Evolutionary conservation across 2,113 vertebrate genomes (phyloP).

Genomic region (Nyctibius bracteatus): DNA sequence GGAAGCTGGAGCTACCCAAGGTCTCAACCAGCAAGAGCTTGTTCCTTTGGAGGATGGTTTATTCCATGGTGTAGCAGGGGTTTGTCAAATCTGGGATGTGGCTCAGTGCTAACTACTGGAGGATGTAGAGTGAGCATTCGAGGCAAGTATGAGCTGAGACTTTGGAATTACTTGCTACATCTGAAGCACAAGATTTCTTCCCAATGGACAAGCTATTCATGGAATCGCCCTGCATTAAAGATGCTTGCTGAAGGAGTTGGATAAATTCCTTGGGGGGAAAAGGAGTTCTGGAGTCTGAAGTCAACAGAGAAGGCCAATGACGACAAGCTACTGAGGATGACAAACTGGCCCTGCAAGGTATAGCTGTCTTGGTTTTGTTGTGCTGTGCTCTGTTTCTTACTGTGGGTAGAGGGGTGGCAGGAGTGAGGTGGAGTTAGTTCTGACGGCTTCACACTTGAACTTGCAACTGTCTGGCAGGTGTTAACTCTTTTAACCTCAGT

Average conservation of each 20-base stretch:
- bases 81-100: background rate
- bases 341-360: background rate
- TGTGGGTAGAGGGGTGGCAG: background rate
- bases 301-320: background rate
- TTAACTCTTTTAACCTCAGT: background rate
- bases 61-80: background rate
- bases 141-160: background rate
- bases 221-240: background rate
- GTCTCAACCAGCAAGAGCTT: background rate
- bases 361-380: background rate
- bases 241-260: background rate
- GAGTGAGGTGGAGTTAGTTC: background rate
- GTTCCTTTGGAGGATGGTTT: background rate
- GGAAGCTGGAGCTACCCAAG: background rate
- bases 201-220: background rate
- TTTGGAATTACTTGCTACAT: background rate
- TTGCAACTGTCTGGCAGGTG: background rate
- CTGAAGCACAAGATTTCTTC: background rate
- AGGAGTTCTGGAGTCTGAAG: background rate
- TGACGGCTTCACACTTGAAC: background rate
- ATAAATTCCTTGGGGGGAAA: background rate
- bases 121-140: rapidly evolving
- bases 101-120: background rate
- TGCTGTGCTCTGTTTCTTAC: background rate
- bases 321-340: background rate